Percentiles rank a stretch among this genome's conserved stretches.
Evolutionary conservation across 2,113 vertebrate genomes (phyloP).

Genomic region (Micronycteris hirsuta): DNA sequence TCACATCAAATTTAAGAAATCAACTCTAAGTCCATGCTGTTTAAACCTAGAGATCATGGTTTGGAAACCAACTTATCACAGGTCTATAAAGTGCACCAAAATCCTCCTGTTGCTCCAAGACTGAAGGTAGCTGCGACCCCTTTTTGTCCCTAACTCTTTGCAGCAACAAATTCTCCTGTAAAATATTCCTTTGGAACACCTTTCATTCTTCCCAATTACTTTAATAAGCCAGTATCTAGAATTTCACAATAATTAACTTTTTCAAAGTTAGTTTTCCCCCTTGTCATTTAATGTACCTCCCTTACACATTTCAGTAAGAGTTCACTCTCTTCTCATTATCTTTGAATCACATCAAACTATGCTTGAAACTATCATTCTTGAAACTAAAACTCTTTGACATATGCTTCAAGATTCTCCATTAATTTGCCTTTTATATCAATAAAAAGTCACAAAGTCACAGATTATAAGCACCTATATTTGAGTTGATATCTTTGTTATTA

Average conservation of each 20-base stretch:
- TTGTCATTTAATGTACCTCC: background rate
- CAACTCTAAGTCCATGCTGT: background rate
- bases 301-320: background rate
- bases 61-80: background rate
- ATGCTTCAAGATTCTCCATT: background rate
- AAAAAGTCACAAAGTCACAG: background rate
- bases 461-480: background rate
- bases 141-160: background rate
- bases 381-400: background rate
- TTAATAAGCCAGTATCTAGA: background rate
- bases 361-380: background rate
- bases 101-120: background rate
- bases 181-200: background rate
- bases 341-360: constrained; percentile 1
- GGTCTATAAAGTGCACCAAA: background rate
- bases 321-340: background rate
- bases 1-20: background rate
- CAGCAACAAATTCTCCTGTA: background rate
- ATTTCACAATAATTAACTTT: background rate
- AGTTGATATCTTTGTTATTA: background rate
- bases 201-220: constrained; percentile 14
- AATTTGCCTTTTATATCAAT: background rate
- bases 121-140: background rate
- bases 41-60: background rate
- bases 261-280: background rate